phyloP scores from a whole-genome alignment of 2,113 vertebrate species.

The Hippocampus zosterae region DNA sequence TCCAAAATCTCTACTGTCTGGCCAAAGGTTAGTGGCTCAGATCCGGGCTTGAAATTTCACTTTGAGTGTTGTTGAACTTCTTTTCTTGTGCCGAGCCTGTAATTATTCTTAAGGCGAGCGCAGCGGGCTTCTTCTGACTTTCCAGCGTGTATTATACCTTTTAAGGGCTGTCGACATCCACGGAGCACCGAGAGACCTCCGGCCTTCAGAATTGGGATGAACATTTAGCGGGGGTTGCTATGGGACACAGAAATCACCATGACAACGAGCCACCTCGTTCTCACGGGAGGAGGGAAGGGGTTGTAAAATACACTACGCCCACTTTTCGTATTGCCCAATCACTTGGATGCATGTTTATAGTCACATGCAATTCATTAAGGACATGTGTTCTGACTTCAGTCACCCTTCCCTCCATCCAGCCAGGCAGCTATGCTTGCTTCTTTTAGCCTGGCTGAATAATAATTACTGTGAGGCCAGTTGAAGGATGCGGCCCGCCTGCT shows the following conservation, averaged over 20 bases:
- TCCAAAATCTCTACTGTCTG: not conserved
- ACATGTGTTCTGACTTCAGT: conserved; percentile 49
- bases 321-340: conserved; percentile 43
- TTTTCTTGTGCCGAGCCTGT: conserved; percentile 22
- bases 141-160: conserved; percentile 20
- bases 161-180: conserved; percentile 27
- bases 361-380: conserved; percentile 57
- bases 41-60: conserved; percentile 10
- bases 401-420: conserved; percentile 23
- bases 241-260: conserved; percentile 43
- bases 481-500: conserved; percentile 57
- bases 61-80: not conserved
- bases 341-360: conserved; percentile 63
- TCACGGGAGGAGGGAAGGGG: conserved; percentile 5
- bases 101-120: conserved; percentile 32
- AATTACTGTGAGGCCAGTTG: conserved; percentile 62
- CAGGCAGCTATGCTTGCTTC: conserved; percentile 14
- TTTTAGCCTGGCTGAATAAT: conserved; percentile 55
- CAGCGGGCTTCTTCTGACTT: conserved; percentile 8
- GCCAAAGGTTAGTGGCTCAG: conserved; percentile 30
- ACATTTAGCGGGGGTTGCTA: conserved; percentile 46
- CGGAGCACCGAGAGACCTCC: conserved; percentile 28
- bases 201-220: conserved; percentile 44
- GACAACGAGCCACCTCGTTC: conserved; percentile 44
- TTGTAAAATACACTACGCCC: conserved; percentile 51